phyloP scores from a whole-genome alignment of 1,140 invertebrate species.

The Drosophila ohnishii region DNA sequence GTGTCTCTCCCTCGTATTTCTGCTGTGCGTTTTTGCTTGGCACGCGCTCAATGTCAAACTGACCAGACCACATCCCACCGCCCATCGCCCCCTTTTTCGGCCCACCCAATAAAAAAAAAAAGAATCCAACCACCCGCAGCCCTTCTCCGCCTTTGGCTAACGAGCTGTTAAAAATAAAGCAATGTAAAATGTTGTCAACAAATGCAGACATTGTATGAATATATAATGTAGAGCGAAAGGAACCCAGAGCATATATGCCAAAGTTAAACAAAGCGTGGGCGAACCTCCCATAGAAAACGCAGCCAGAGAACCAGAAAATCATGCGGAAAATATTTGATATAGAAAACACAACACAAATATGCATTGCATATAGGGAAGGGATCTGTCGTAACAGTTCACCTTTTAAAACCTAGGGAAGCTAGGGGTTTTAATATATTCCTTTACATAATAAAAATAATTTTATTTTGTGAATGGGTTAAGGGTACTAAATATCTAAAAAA shows the following conservation, averaged over 20 bases:
- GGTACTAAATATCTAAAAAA: no score
- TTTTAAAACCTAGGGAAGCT: background rate
- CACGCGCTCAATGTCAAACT: conserved; percentile 62
- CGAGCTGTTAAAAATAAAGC: conserved; percentile 68
- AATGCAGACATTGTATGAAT: conserved; percentile 56
- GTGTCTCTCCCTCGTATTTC: background rate
- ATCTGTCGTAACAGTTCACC: background rate
- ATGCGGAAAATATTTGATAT: conserved; percentile 38
- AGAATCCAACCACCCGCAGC: conserved; percentile 14
- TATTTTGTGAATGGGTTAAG: background rate
- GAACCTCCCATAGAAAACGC: conserved; percentile 23
- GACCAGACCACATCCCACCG: conserved; percentile 17
- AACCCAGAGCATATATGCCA: conserved; percentile 39
- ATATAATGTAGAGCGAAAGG: conserved; percentile 36
- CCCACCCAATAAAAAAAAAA: background rate
- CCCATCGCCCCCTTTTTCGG: conserved; percentile 14
- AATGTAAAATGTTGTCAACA: conserved; percentile 58
- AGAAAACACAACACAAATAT: conserved; percentile 1
- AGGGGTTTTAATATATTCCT: background rate
- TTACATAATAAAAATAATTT: background rate
- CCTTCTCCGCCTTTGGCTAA: conserved; percentile 40
- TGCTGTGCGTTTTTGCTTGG: conserved; percentile 53
- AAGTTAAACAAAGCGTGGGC: conserved; percentile 46
- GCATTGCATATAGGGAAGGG: conserved; percentile 10
- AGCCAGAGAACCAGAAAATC: conserved; percentile 21